Conservation (phyloP, 2,113 vertebrate genomes). For the Panurus biarmicus region DNA sequence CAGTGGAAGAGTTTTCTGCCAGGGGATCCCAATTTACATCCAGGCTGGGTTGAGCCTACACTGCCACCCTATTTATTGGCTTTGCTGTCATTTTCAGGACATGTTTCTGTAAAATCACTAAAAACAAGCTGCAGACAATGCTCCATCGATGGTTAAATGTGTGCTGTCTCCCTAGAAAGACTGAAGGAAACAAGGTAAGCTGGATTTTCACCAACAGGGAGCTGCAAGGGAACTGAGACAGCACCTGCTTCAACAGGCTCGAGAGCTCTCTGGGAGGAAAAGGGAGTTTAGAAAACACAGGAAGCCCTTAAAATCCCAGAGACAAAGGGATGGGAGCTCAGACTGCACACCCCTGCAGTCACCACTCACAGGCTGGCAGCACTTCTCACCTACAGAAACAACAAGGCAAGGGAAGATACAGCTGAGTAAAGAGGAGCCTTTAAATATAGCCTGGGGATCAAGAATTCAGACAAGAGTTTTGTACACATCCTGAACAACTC, state of each 20-base stretch:
- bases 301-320: neutral
- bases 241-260: neutral
- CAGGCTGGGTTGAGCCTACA: neutral
- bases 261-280: neutral
- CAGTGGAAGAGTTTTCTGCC: neutral
- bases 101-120: neutral
- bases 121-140: neutral
- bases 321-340: neutral
- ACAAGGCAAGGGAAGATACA: neutral
- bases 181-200: neutral
- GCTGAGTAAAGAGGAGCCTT: neutral
- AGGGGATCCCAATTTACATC: neutral
- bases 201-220: neutral
- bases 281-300: neutral
- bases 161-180: neutral
- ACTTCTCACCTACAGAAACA: fast-evolving
- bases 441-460: neutral
- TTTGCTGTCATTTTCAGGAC: neutral
- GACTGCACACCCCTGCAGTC: neutral
- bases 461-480: neutral
- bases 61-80: neutral
- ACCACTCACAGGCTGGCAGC: neutral
- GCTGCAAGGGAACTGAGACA: neutral
- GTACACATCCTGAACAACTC: neutral
- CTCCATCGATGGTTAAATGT: neutral